Evolutionary conservation across 2,888 invertebrate species (phyloP).

Genomic region (Hirtodrosophila trivittata): DNA sequence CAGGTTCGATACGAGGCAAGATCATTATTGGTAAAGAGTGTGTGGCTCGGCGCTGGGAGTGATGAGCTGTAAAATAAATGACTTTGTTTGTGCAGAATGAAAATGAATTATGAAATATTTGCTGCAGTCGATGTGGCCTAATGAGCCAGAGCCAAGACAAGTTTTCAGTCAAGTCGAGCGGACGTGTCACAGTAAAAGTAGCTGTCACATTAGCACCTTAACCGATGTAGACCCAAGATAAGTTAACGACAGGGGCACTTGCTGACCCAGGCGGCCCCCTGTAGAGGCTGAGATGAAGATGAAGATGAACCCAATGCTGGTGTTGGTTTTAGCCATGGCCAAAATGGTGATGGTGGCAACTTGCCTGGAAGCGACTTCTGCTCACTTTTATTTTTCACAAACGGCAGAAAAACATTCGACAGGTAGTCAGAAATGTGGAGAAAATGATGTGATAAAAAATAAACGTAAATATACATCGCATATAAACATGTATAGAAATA

Average conservation of each 20-base stretch:
- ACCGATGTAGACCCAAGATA: slow-evolving; percentile 74
- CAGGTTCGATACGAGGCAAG: no score
- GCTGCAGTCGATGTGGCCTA: slow-evolving; percentile 51
- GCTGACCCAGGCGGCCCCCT: slow-evolving; percentile 51
- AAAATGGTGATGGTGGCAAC: slow-evolving; percentile 23
- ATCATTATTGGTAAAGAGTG: no score
- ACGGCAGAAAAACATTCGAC: slow-evolving; percentile 63
- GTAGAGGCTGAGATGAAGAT: slow-evolving; percentile 39
- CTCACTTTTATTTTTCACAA: slow-evolving; percentile 78
- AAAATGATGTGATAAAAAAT: slow-evolving; percentile 71
- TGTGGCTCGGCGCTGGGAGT: no score
- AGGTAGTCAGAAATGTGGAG: slow-evolving; percentile 64
- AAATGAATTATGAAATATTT: slow-evolving; percentile 76
- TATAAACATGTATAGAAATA: not conserved
- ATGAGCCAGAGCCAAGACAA: slow-evolving; percentile 48
- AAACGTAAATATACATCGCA: slow-evolving; percentile 3
- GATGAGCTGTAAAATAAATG: slow-evolving; percentile 63
- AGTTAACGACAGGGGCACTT: slow-evolving; percentile 63
- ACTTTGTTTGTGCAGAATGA: slow-evolving; percentile 32
- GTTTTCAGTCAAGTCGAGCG: slow-evolving; percentile 23
- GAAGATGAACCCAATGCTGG: slow-evolving; percentile 14
- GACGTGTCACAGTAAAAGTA: slow-evolving; percentile 57
- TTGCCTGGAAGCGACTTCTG: slow-evolving; percentile 58
- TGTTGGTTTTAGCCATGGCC: not conserved
- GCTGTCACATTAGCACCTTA: slow-evolving; percentile 79